Percentiles rank a stretch among this genome's conserved stretches.
Evolutionary conservation across 1,140 invertebrate genomes (phyloP).

Genomic region (Drosophila nannoptera): DNA sequence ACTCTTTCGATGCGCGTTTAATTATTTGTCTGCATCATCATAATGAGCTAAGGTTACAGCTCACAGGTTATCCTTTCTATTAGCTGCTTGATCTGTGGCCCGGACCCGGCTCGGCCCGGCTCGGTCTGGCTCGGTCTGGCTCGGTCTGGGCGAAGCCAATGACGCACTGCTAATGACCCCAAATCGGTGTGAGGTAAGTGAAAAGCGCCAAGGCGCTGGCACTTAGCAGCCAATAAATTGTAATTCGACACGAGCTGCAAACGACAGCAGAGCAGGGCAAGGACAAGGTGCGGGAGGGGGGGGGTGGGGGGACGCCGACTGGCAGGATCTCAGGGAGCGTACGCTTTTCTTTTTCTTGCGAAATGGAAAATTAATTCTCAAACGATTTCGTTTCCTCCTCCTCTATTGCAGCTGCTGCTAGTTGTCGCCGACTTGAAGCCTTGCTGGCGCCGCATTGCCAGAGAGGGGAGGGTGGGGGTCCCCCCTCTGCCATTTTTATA

Average conservation of each 20-base stretch:
- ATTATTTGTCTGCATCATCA: not conserved
- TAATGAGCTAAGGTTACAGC: conserved; percentile 17
- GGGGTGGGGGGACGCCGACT: not conserved
- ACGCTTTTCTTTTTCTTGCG: conserved; percentile 41
- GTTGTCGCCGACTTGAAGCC: conserved; percentile 59
- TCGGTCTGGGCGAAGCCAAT: conserved; percentile 22
- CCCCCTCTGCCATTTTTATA: conserved; percentile 43
- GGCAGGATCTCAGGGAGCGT: conserved; percentile 8
- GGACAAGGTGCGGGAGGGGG: no score
- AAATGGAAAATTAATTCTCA: conserved; percentile 78
- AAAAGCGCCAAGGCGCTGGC: conserved; percentile 56
- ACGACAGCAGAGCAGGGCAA: conserved; percentile 42
- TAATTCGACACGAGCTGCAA: conserved; percentile 66
- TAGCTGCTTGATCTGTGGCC: not conserved
- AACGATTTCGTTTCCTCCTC: conserved; percentile 62
- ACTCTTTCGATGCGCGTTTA: not conserved
- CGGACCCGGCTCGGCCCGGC: not conserved
- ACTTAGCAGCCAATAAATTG: conserved; percentile 78
- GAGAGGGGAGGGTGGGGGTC: no score
- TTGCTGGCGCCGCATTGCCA: conserved; percentile 6
- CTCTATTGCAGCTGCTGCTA: conserved; percentile 26
- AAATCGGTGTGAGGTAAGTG: conserved; percentile 30
- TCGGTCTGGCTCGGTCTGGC: not conserved
- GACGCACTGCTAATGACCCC: conserved; percentile 20
- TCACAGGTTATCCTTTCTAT: conserved; percentile 9